Evolutionary conservation across 1,140 invertebrate genomes (phyloP).

Genomic region (Platyura marginata): DNA sequence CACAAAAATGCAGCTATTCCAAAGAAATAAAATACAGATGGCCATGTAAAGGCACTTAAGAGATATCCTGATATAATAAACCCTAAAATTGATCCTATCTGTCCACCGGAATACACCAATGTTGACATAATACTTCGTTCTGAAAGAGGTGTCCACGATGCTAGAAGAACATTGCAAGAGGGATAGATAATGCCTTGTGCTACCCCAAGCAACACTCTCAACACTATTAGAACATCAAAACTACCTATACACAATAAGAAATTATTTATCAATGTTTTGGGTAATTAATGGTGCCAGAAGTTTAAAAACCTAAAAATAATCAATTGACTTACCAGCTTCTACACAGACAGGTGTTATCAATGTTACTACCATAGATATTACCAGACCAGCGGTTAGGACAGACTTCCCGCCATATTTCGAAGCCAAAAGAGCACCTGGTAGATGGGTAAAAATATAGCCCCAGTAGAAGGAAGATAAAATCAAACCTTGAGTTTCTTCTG

Average conservation of each 20-base stretch:
- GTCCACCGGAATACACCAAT: conserved; percentile 46
- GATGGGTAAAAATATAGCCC: conserved; percentile 36
- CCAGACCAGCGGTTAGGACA: conserved; percentile 52
- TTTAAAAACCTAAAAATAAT: no score
- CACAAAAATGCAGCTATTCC: conserved; percentile 52
- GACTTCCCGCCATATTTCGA: conserved; percentile 60
- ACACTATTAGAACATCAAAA: conserved; percentile 37
- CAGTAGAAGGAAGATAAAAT: conserved; percentile 39
- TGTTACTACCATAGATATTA: conserved; percentile 55
- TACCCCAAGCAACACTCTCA: conserved; percentile 46
- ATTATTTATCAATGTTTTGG: no score
- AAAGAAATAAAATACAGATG: conserved; percentile 67
- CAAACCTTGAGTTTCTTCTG: conserved; percentile 27
- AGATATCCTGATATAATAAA: conserved; percentile 50
- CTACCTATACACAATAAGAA: no score
- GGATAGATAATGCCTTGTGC: conserved; percentile 55
- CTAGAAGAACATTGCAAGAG: background rate
- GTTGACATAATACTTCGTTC: conserved; percentile 50
- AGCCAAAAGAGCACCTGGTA: conserved; percentile 42
- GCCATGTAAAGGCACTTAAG: conserved; percentile 48
- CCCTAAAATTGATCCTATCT: conserved; percentile 53
- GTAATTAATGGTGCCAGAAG: no score
- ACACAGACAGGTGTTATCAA: conserved; percentile 46
- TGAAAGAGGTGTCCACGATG: conserved; percentile 42
- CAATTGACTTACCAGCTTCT: no score